phyloP scores from a whole-genome alignment of 2,888 invertebrate genomes.

The Philhelius pedissequus region DNA sequence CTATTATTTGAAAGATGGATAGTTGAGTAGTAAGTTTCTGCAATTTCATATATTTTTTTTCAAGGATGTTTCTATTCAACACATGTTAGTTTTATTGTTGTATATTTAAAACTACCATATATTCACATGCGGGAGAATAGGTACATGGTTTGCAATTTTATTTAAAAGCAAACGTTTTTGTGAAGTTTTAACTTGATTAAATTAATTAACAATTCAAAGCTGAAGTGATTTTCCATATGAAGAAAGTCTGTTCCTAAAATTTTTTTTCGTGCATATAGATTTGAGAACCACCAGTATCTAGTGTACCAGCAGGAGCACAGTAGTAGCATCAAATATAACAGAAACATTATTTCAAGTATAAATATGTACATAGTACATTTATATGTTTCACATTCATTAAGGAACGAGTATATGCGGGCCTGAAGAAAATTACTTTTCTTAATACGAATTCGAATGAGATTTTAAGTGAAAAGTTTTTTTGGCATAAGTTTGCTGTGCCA shows the following conservation, averaged over 20 bases:
- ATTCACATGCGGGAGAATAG: background rate
- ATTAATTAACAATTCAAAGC: slow-evolving; percentile 58
- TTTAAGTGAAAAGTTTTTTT: slow-evolving; percentile 42
- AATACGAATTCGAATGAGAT: slow-evolving; percentile 31
- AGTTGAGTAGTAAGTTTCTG: background rate
- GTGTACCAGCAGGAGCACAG: background rate
- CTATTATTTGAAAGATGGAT: slow-evolving; percentile 11
- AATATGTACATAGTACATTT: background rate
- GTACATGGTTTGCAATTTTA: background rate
- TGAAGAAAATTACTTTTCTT: slow-evolving; percentile 24
- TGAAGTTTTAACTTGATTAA: slow-evolving; percentile 38
- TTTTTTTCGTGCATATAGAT: background rate
- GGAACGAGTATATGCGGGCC: background rate
- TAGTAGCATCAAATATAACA: background rate
- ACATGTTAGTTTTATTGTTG: too few relatives aligned
- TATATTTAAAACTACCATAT: background rate
- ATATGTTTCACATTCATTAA: background rate
- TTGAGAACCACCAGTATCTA: too few relatives aligned
- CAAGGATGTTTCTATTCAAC: background rate
- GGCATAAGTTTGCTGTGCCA: slow-evolving; percentile 12
- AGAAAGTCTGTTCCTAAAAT: background rate
- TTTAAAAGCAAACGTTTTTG: slow-evolving; percentile 50
- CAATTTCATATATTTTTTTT: background rate
- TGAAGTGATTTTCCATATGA: slow-evolving; percentile 36
- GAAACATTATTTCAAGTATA: slow-evolving; percentile 22